Base-by-base conservation (phyloP, 2,888 invertebrate species). In the Drosophila neonasuta region DNA sequence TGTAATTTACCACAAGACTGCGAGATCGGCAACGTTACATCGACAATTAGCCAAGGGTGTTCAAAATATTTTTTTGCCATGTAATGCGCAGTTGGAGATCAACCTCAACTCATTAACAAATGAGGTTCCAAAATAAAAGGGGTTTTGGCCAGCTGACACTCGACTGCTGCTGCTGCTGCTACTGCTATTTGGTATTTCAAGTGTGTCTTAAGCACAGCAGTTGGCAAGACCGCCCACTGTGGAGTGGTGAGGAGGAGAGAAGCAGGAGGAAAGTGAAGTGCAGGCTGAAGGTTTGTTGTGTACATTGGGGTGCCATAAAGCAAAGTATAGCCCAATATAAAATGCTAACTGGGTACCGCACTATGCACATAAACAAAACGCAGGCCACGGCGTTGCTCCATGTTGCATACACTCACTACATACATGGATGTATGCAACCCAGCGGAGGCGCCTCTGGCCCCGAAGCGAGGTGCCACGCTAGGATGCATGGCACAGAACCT, bases 261-360 rank as follows among this genome's bases (percentile, higher is more conserved):
- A 4, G 34, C 5, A 24, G 24, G 24, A 24, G 24, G 6, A 24
- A 24, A 24, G 24, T 24, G 6, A 24, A 24, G 24, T 24, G 24
- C 24, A 24, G 24, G 6, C 24, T 11, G 34, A 34, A 34, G 69
- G 62, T 70, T 48, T 50, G 42, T 39, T 48, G 62, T 76, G 66
- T 86, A 71, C 81, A 66, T 86, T 86, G 87, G 87, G 87, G 81
- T 81, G 74, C 82, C 85, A 81, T 81, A 81, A 81, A 86, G 81
- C 87, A 81, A 81, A 81, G 87, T 86, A 81, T 84, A 77, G 87
- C 70, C 83, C 74, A 82, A 84, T 84, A 86, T 81, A 81, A 81
- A 81, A 86, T 81, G 82, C 86, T 73, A 83, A 77, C 86, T 73
- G 76, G 78, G 67, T 76, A 56, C 61, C 74, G 58, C 62, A 73